These are phyloP conservation scores for Notechis scutatus DNA, from an alignment of 2,113 vertebrate genomes.

Conservation along the genomic window DNA sequence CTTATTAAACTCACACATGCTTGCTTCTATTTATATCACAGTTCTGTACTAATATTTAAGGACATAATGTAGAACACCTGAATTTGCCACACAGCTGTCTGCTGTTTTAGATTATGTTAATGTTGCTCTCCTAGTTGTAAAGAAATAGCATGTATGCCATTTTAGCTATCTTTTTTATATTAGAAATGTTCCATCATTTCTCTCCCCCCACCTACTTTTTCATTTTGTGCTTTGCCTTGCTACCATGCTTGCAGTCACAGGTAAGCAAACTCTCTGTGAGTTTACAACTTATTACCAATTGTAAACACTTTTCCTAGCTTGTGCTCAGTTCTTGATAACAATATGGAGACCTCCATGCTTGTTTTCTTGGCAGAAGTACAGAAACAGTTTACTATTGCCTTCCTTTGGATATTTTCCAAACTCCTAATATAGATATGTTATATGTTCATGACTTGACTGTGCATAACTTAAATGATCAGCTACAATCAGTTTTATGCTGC, in stretches of 20 bases:
- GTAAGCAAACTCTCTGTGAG: background rate
- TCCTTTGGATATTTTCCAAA: background rate
- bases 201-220: background rate
- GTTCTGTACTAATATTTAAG: slow-evolving; percentile 58
- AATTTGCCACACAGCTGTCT: slow-evolving; percentile 13
- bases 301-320: background rate
- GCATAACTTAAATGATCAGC: background rate
- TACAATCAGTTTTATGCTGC: background rate
- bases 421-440: background rate
- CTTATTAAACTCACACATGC: slow-evolving; percentile 46
- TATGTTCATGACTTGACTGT: background rate
- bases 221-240: background rate
- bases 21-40: slow-evolving; percentile 50
- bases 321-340: background rate
- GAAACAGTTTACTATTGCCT: background rate
- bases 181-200: background rate
- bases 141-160: background rate
- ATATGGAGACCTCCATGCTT: background rate
- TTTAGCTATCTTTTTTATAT: background rate
- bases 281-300: background rate
- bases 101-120: background rate
- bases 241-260: background rate
- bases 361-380: background rate
- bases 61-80: slow-evolving; percentile 3
- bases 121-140: background rate